Conservation (phyloP, 2,113 vertebrate species). For the Nipponia nippon region DNA sequence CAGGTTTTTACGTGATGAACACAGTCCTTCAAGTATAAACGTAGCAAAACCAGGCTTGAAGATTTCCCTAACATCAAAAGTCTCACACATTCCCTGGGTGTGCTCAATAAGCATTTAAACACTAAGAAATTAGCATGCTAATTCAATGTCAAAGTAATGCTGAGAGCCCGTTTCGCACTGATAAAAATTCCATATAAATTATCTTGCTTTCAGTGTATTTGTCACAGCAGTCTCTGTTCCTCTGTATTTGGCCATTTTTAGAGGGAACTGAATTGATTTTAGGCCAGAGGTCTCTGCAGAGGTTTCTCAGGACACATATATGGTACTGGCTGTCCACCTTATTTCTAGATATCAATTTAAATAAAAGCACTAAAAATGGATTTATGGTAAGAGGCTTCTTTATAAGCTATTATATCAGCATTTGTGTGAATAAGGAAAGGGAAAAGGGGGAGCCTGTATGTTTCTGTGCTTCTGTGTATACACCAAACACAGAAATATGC, state of each 20-base stretch:
- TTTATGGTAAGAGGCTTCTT: neutral
- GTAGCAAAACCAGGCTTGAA: neutral
- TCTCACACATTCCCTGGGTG: neutral
- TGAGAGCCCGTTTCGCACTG: neutral
- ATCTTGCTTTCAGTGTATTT: neutral
- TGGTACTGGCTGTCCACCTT: neutral
- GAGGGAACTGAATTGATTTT: neutral
- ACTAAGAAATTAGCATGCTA: neutral
- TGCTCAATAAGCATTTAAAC: neutral
- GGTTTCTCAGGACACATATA: neutral
- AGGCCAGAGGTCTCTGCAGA: neutral
- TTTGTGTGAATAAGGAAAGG: neutral
- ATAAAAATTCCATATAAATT: neutral
- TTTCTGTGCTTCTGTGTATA: neutral
- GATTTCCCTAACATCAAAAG: neutral
- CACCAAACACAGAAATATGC: neutral
- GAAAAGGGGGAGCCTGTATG: neutral
- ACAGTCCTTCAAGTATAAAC: neutral
- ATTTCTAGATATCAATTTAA: neutral
- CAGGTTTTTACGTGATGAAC: neutral
- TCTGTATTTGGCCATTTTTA: neutral
- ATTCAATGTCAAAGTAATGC: neutral
- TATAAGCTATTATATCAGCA: neutral
- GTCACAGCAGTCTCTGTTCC: neutral
- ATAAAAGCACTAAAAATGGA: neutral